These are phyloP conservation scores for Bovichtus diacanthus DNA, from an alignment of 2,797 vertebrate species.

Conservation along the genomic window DNA sequence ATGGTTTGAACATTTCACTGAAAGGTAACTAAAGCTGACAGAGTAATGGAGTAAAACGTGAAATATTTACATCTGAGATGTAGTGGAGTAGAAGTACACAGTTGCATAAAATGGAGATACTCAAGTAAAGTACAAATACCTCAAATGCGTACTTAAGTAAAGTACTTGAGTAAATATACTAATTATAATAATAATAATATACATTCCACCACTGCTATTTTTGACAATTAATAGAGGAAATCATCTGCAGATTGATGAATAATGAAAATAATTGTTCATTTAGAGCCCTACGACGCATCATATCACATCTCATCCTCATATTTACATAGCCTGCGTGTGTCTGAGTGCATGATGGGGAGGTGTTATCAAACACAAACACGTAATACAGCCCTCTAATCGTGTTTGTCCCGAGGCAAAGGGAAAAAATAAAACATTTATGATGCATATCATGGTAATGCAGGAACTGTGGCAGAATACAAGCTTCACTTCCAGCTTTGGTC, in stretches of 20 bases:
- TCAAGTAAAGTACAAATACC: too few species aligned
- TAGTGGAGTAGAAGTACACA: too few species aligned
- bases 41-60: too few species aligned
- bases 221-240: too few species aligned
- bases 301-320: not conserved
- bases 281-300: not conserved
- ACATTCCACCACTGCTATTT: too few species aligned
- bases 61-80: too few species aligned
- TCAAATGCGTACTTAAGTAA: too few species aligned
- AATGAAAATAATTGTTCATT: not conserved
- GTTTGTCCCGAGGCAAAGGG: conserved; percentile 40
- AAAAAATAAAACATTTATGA: conserved; percentile 46
- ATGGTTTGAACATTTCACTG: too few species aligned
- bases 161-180: too few species aligned
- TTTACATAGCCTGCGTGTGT: not conserved
- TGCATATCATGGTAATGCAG: not conserved
- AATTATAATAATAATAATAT: too few species aligned
- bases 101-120: too few species aligned
- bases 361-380: conserved; percentile 67
- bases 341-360: conserved; percentile 28
- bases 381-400: conserved; percentile 33
- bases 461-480: not conserved
- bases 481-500: conserved; percentile 40
- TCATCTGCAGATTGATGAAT: not conserved
- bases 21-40: too few species aligned